phyloP scores from a whole-genome alignment of 1,140 invertebrate species.

The Neodiprion lecontei region DNA sequence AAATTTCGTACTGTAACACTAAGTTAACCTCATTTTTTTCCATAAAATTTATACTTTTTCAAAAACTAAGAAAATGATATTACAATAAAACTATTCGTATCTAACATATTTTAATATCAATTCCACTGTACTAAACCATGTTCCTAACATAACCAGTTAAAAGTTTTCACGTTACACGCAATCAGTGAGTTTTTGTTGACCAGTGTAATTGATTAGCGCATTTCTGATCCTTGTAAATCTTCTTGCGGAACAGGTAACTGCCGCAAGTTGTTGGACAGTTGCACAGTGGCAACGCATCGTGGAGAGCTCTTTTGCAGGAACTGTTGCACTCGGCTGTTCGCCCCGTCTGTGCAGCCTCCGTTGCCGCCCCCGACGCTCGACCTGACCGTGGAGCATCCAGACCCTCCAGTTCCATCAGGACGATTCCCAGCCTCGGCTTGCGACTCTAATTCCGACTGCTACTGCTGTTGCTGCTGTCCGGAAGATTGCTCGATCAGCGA shows the following conservation, averaged over 20 bases:
- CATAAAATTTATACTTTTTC: too few species aligned
- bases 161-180: too few species aligned
- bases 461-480: slow-evolving; percentile 22
- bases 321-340: slow-evolving; percentile 35
- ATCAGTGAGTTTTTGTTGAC: too few species aligned
- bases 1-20: too few species aligned
- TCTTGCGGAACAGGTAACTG: slow-evolving; percentile 44
- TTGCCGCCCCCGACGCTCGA: slow-evolving; percentile 8
- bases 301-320: slow-evolving; percentile 53
- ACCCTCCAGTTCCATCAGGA: slow-evolving; percentile 3
- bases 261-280: slow-evolving; percentile 45
- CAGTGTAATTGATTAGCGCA: too few species aligned
- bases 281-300: slow-evolving; percentile 43
- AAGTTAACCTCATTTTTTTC: too few species aligned
- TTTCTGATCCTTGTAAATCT: too few species aligned
- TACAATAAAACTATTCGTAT: too few species aligned
- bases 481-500: slow-evolving; percentile 8
- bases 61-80: too few species aligned
- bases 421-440: slow-evolving; percentile 6
- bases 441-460: slow-evolving; percentile 19
- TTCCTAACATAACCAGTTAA: too few species aligned
- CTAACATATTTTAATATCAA: too few species aligned
- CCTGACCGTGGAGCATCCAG: not conserved
- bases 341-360: not conserved
- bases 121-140: too few species aligned